Evolutionary conservation across 2,888 invertebrate species (phyloP), one percentile per base, ranked within the genome.

Genomic region (Pristionchus mayeri): DNA sequence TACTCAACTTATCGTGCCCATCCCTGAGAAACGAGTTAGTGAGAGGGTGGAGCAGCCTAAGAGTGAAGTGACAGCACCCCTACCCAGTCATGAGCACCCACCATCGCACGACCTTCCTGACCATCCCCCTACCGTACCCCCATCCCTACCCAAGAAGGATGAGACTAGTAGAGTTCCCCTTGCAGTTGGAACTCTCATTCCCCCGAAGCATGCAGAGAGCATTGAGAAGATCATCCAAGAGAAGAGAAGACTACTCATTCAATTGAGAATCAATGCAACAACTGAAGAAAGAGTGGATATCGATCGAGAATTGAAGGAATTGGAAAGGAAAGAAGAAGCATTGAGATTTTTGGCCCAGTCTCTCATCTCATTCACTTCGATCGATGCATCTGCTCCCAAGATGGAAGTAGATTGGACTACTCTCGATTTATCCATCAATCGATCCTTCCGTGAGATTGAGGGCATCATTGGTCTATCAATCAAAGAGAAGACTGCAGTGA

Each of bases 351-450:
- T 44, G 1, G 18, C 40, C 11, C 71, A 44, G 13, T 71, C 71
- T n/a, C 24, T 24, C 1, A 44, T 71, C 9, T 40, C 40, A 71
- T 71, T 44, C 24, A 44, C 71, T 71, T 71, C 44, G 0, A 71
- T 71, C 40, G 71, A 71, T 57, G 80, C 40, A 11, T n/a, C 16
- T 16, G 80, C 57, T 40, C 57, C 80, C 3, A 57, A 37, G n/a
- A n/a, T 18, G 0, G 80, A 80, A 40, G 57, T 76, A 24, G 84
- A 85, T 18, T 87, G 78, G 57, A 88, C 88, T 27, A 88, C 86
- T 21, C 84, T 87, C 9, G 88, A 88, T 84, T 85, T 89, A 24
- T 83, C 86, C 3, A 85, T 88, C 54, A 83, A 86, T 48, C 37
- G 57, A 37, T 80, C 80, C 7, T 80, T 80, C 80, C 3, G 57